phyloP scores from a whole-genome alignment of 2,113 vertebrate genomes.

The Acrocephalus arundinaceus region DNA sequence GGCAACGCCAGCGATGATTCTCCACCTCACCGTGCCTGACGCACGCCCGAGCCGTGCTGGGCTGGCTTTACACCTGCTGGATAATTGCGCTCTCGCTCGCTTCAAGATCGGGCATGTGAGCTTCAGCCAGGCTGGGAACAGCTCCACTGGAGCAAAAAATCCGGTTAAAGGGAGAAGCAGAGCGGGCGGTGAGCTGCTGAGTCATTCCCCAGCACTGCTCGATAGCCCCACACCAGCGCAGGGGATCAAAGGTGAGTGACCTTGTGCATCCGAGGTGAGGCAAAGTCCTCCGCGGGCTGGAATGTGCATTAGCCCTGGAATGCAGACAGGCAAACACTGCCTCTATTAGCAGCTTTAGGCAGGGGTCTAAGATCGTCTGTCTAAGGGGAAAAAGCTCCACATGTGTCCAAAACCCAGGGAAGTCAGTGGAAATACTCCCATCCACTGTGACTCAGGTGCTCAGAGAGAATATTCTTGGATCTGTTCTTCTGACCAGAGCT shows the following conservation, averaged over 20 bases:
- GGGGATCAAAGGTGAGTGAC: constrained; percentile 48
- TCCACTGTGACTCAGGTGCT: neutral
- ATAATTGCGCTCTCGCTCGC: neutral
- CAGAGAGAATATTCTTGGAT: neutral
- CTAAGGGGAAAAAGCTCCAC: neutral
- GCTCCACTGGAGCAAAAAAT: constrained; percentile 31
- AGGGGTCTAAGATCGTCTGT: neutral
- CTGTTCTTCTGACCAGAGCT: neutral
- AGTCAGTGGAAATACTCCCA: neutral
- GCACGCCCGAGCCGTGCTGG: neutral
- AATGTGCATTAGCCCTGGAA: constrained; percentile 59
- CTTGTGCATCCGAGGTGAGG: neutral
- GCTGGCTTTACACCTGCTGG: neutral
- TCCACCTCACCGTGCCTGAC: neutral
- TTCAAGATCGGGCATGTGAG: neutral
- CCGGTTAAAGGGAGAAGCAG: neutral
- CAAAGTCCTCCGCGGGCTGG: constrained; percentile 11
- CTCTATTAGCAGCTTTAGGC: neutral
- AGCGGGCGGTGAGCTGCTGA: neutral
- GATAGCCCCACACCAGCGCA: rapidly evolving
- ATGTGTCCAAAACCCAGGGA: neutral
- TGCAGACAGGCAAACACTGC: constrained; percentile 44
- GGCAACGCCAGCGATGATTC: neutral
- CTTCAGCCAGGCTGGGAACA: neutral
- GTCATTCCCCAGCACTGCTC: neutral